These are phyloP conservation scores for Trachemys scripta DNA, from an alignment of 2,113 vertebrate genomes.

Conservation along the genomic window DNA sequence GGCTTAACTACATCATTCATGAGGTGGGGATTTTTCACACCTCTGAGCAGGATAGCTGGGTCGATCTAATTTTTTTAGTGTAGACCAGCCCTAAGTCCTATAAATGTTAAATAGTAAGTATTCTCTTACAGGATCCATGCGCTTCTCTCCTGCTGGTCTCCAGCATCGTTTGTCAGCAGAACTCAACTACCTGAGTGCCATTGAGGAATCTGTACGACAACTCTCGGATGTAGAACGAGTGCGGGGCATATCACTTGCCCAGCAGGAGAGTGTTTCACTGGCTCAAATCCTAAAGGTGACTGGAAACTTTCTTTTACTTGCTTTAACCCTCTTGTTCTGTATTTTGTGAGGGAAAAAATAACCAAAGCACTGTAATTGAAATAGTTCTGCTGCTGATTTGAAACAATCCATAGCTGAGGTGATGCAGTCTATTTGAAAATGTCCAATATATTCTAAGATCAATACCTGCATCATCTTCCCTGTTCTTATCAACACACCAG, in stretches of 20 bases:
- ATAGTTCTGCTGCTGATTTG: fast-evolving
- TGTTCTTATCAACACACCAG: neutral
- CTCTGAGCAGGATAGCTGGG: neutral
- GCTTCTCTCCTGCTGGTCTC: constrained; percentile 89
- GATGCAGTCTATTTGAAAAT: neutral
- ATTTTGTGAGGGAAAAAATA: neutral
- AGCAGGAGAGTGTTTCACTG: constrained; percentile 93
- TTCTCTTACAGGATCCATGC: constrained; percentile 80
- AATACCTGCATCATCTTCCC: neutral
- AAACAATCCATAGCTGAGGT: neutral
- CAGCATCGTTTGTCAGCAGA: constrained; percentile 93
- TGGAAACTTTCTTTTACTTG: neutral
- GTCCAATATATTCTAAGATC: neutral
- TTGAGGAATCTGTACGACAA: constrained; percentile 93
- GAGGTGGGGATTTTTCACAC: neutral
- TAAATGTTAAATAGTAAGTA: neutral
- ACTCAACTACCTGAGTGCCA: constrained; percentile 89
- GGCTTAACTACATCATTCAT: neutral
- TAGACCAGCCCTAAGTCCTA: fast-evolving
- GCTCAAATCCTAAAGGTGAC: constrained; percentile 95
- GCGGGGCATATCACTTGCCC: constrained; percentile 90
- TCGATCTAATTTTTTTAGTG: neutral
- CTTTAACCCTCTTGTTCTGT: neutral
- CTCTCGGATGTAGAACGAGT: constrained; percentile 89
- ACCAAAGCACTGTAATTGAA: neutral